Base-by-base conservation (phyloP, 2,888 invertebrate genomes). In the Mimas tiliae region DNA sequence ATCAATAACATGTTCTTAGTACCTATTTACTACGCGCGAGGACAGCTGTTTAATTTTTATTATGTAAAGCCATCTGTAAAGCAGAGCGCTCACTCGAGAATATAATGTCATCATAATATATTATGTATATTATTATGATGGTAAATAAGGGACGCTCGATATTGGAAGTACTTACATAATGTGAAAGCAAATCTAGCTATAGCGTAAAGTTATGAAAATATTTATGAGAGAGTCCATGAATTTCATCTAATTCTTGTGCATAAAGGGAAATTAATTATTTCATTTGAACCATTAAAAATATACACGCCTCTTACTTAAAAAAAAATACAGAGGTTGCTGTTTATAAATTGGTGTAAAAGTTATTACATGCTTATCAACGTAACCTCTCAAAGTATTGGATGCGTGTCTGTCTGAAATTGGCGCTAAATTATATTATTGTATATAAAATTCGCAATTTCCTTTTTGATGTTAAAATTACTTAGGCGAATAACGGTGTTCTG, bases 11-110 rank as follows among this genome's bases (percentile, higher is more conserved):
- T 0, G 45, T 47, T 48, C n/a, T 69, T 50, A 64, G 66, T 64
- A 50, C 19, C 50, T 68, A 73, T 67, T 70, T 70, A 71, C 70
- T 66, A 64, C 67, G 64, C 42, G 52, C 9, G 21, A 14, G 64
- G 69, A 67, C 68, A 67, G 66, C 58, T 58, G 58, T 58, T 58
- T 58, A 42, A 42, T 42, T 55, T 38, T 58, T 42, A 58, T 42
- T 58, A 58, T 58, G 38, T 58, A 67, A 16, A 62, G 45, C 16
- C 19, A 33, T 58, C 42, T 58, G 38, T 58, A 67, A 16, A 62
- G 45, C 16, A 27, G 33, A 51, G 63, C 38, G 58, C 19, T 12
- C 12, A 19, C 11, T 38, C n/a, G n/a, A 38, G 12, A 7, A 38
- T 19, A 58, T 58, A 19, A 42, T 42, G 12, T 11, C 38, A 42